Evolutionary conservation across 2,113 vertebrate genomes (phyloP), one percentile per base, ranked within the genome.

Genomic region (Bambusicola thoracicus): DNA sequence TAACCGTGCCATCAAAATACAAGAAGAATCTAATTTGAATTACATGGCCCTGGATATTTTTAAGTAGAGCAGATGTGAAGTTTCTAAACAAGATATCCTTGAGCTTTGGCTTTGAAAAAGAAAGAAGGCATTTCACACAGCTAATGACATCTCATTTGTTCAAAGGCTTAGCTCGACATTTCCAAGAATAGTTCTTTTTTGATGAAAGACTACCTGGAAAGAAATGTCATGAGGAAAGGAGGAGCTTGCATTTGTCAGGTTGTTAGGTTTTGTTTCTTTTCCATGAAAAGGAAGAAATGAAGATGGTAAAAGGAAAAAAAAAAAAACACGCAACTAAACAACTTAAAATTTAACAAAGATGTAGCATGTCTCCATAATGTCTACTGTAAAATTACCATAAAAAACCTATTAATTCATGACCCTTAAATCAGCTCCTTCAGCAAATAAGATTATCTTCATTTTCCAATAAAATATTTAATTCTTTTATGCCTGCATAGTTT

Each of bases 161-260:
- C 94, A 96, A 96, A 95, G 90, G 73, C 83, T 95, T 90, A 88
- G 82, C 69, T 92, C 1, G 6, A 94, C 65, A 44, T 84, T 93
- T 97, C 93, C 90, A 94, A 96, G 93, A 92, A 86, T 18, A 22
- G n/a, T 41, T 84, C 43, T 93, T 83, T 66, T 83, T 85, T 94
- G 93, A 94, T 95, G 76, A 95, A 94, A 97, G 94, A 43, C 73
- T 93, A 69, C 76, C 76, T 66, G 78, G 89, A 75, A 93, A 84
- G 61, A 92, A 86, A 79, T 95, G 82, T 86, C 94, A 73, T 48
- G 53, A 75, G 66, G 72, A 61, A 91, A 76, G 48, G 48, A 88
- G 79, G 62, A 85, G 69, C 59, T 81, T 67, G 43, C 41, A 70
- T 85, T 81, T 91, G 13, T 73, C 66, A 55, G 80, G 22, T 25